Evolutionary conservation across 2,113 vertebrate species (phyloP).

Genomic region (Pterophyllum scalare): DNA sequence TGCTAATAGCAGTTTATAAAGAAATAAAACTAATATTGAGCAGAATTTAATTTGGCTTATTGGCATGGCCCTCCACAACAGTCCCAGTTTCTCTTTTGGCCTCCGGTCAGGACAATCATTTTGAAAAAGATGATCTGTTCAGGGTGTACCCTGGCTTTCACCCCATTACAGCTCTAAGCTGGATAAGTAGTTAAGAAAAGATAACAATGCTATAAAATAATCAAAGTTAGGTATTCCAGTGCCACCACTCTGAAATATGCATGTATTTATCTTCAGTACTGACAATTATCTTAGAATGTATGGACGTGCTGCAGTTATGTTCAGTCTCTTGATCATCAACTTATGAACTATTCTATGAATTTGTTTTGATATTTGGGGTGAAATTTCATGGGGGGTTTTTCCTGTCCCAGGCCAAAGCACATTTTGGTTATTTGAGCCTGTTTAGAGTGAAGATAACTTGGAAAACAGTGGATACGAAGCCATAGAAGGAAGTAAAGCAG

Average conservation of each 20-base stretch:
- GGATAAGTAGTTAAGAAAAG: neutral
- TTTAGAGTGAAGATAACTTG: conserved; percentile 21
- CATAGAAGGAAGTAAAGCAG: conserved; percentile 56
- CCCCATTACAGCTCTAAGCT: neutral
- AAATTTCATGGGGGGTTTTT: neutral
- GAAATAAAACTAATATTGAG: neutral
- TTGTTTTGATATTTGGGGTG: conserved; percentile 20
- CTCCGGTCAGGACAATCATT: neutral
- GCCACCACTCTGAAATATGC: neutral
- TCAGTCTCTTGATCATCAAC: neutral
- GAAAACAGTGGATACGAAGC: conserved; percentile 18
- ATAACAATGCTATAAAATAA: neutral
- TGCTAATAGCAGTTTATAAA: neutral
- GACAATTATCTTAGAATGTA: neutral
- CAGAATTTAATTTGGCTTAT: neutral
- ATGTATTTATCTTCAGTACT: neutral
- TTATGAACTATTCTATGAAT: conserved; percentile 2
- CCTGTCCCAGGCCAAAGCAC: neutral
- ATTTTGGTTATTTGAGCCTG: conserved; percentile 31
- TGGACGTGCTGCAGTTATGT: neutral
- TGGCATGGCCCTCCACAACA: neutral
- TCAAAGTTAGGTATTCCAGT: neutral
- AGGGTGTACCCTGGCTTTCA: neutral
- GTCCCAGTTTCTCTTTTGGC: neutral
- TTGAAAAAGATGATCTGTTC: neutral